phyloP scores from a whole-genome alignment of 2,113 vertebrate genomes.

The Chaenogobius annularis region DNA sequence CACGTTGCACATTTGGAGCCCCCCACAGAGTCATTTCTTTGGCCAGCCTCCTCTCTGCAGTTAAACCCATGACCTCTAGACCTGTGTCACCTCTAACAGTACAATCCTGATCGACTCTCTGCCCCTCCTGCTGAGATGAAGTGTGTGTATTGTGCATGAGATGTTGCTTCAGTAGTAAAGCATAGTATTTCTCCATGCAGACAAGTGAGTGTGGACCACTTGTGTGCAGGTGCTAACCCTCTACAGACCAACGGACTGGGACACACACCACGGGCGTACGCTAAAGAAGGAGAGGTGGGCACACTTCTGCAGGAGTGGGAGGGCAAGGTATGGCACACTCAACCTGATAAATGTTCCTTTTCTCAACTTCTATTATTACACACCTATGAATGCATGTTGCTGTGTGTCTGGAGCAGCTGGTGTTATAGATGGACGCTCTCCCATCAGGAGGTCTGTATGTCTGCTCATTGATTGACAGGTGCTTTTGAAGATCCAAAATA shows the following conservation, averaged over 20 bases:
- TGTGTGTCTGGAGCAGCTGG: constrained; percentile 39
- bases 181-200: neutral
- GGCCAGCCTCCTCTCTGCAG: constrained; percentile 41
- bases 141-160: constrained; percentile 9
- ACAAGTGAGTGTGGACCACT: neutral
- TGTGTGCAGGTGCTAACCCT: constrained; percentile 87
- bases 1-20: constrained; percentile 63
- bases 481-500: constrained; percentile 40
- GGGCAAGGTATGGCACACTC: constrained; percentile 76
- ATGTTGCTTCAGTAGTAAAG: neutral
- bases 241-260: constrained; percentile 89
- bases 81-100: constrained; percentile 56
- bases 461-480: constrained; percentile 58
- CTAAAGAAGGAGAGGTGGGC: constrained; percentile 88
- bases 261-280: constrained; percentile 86
- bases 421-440: constrained; percentile 14
- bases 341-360: neutral
- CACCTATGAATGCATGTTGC: constrained; percentile 15
- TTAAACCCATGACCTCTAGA: constrained; percentile 64
- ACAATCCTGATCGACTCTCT: constrained; percentile 25
- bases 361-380: neutral
- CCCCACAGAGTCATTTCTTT: constrained; percentile 42
- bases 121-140: constrained; percentile 39
- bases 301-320: constrained; percentile 82
- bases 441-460: constrained; percentile 54